Conservation (phyloP, 2,113 vertebrate genomes). For the Leucosticte australis region DNA sequence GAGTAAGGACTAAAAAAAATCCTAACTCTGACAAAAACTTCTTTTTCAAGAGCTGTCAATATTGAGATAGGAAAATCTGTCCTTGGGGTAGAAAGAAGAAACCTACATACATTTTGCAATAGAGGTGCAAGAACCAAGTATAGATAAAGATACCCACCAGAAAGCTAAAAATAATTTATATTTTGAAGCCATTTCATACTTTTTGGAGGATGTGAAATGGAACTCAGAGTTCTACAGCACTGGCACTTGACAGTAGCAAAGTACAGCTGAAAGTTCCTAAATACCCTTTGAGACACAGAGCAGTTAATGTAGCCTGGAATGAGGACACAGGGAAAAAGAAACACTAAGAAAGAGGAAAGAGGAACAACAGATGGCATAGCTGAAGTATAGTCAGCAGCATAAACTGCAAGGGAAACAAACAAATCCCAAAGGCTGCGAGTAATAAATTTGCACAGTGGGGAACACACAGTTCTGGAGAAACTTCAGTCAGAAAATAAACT, state of each 20-base stretch:
- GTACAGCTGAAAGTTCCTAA: not conserved
- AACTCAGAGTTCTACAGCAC: not conserved
- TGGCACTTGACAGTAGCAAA: not conserved
- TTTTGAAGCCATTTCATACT: not conserved
- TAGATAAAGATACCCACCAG: not conserved
- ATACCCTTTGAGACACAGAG: not conserved
- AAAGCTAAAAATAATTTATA: not conserved
- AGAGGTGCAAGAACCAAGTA: not conserved
- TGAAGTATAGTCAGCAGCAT: constrained; percentile 29
- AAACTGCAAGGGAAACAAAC: constrained; percentile 64
- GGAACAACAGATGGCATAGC: constrained; percentile 58
- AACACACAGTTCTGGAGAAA: constrained; percentile 47
- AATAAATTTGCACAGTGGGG: constrained; percentile 64
- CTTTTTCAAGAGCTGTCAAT: not conserved
- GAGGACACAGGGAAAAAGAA: not conserved
- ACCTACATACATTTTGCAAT: not conserved
- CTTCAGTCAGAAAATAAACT: constrained; percentile 59
- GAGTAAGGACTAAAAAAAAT: not conserved
- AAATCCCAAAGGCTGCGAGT: constrained; percentile 47
- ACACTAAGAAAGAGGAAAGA: not conserved
- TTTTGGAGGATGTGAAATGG: not conserved
- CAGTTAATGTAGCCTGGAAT: constrained; percentile 34
- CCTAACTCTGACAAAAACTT: not conserved
- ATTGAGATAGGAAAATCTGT: not conserved
- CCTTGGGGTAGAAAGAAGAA: not conserved